Conservation (phyloP, 2,113 vertebrate species). For the Pseudorhombus dupliciocellatus region DNA sequence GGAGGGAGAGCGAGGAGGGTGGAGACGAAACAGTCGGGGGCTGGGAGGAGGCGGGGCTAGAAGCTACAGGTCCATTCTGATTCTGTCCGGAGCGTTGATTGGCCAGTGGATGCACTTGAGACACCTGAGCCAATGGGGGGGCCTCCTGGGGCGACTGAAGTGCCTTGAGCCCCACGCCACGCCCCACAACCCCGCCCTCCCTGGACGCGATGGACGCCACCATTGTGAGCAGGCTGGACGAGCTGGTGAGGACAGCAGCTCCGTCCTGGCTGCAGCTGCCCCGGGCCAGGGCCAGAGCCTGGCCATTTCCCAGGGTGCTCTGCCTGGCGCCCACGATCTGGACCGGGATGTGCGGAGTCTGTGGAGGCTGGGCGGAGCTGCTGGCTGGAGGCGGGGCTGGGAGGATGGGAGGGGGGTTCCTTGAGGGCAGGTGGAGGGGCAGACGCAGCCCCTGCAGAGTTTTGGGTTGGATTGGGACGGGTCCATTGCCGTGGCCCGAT, state of each 20-base stretch:
- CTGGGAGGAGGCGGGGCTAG: constrained; percentile 44
- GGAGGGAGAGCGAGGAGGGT: constrained; percentile 19
- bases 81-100: constrained; percentile 58
- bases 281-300: constrained; percentile 87
- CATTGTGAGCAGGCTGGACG: constrained; percentile 76
- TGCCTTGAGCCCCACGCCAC: constrained; percentile 77
- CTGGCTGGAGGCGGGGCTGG: constrained; percentile 75
- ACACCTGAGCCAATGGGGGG: constrained; percentile 62
- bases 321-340: constrained; percentile 93
- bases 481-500: constrained; percentile 67
- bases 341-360: constrained; percentile 86
- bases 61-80: constrained; percentile 43
- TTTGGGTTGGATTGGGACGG: constrained; percentile 94
- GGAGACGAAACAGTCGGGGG: constrained; percentile 23
- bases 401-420: constrained; percentile 80
- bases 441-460: constrained; percentile 77
- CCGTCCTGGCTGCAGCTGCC: constrained; percentile 72
- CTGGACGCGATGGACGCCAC: constrained; percentile 75
- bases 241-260: constrained; percentile 62
- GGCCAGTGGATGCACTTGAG: constrained; percentile 68
- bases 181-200: constrained; percentile 65
- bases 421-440: constrained; percentile 78
- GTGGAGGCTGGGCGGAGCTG: constrained; percentile 70
- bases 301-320: constrained; percentile 86
- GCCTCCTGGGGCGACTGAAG: constrained; percentile 77